These are phyloP conservation scores for Metopia argyrocephala DNA, from an alignment of 2,888 invertebrate genomes.

Conservation along the genomic window DNA sequence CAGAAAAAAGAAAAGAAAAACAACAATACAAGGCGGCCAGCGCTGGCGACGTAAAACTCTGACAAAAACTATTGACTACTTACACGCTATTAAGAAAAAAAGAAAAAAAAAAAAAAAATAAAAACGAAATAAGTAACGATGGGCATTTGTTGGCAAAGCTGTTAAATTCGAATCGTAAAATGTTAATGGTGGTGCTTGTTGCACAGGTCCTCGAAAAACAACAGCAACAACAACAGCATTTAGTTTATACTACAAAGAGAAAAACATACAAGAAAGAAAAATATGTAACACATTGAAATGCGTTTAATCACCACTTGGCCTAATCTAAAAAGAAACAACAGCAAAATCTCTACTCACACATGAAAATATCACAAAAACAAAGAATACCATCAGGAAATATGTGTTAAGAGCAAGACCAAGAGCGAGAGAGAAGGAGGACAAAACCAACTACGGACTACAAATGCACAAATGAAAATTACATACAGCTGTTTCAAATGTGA, in stretches of 20 bases:
- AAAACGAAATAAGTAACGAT: too few relatives aligned
- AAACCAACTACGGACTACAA: too few relatives aligned
- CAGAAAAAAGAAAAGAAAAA: too few relatives aligned
- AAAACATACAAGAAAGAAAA: not conserved
- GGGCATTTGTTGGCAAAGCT: too few relatives aligned
- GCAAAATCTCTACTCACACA: too few relatives aligned
- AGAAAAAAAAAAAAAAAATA: too few relatives aligned
- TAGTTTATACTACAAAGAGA: not conserved
- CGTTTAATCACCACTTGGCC: constrained; percentile 66
- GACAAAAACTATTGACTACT: too few relatives aligned
- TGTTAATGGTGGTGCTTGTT: not conserved
- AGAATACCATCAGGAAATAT: constrained; percentile 4
- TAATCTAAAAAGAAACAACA: constrained; percentile 62
- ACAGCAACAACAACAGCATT: not conserved
- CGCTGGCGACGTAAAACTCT: too few relatives aligned
- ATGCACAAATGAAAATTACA: not conserved
- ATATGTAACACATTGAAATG: constrained; percentile 62
- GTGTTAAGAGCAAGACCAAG: too few relatives aligned
- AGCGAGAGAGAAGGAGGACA: too few relatives aligned
- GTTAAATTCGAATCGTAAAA: constrained; percentile 4
- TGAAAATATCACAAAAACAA: constrained; percentile 8
- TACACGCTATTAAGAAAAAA: too few relatives aligned
- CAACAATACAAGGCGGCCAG: too few relatives aligned
- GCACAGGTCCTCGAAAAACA: constrained; percentile 4
- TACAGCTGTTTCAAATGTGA: not conserved